phyloP scores from a whole-genome alignment of 2,113 vertebrate genomes.

The Phyllopteryx taeniolatus region DNA sequence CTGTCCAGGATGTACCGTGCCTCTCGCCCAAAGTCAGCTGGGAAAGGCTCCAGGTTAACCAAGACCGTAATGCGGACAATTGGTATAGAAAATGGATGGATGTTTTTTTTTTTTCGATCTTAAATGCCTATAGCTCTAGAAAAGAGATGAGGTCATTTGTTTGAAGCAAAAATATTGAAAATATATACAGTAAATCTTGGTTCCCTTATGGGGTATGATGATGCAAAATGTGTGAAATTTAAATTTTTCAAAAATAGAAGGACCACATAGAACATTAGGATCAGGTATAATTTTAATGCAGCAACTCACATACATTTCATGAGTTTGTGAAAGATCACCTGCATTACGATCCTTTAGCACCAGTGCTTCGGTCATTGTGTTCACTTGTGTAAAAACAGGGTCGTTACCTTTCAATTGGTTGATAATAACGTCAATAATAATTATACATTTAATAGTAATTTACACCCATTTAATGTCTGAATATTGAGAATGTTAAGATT shows the following conservation, averaged over 20 bases:
- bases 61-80: too few relatives aligned
- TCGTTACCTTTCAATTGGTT: not conserved
- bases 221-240: not conserved
- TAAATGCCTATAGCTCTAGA: too few relatives aligned
- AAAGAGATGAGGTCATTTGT: too few relatives aligned
- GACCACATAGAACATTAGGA: conserved; percentile 29
- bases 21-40: too few relatives aligned
- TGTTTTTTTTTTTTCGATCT: too few relatives aligned
- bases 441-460: not conserved
- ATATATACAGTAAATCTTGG: too few relatives aligned
- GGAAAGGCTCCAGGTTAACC: too few relatives aligned
- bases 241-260: not conserved
- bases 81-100: too few relatives aligned
- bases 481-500: not conserved
- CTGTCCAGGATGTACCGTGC: too few relatives aligned
- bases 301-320: conserved; percentile 12
- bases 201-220: not conserved
- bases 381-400: not conserved
- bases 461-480: not conserved
- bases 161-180: too few relatives aligned
- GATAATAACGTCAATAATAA: not conserved
- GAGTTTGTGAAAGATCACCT: not conserved
- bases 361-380: conserved; percentile 13
- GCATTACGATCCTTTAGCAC: conserved; percentile 19
- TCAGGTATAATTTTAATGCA: conserved; percentile 36